A percentile compares a stretch with the other conserved stretches of the same genome.
phyloP scores from a whole-genome alignment of 2,888 invertebrate species.

The Petrophora chlorosata region DNA sequence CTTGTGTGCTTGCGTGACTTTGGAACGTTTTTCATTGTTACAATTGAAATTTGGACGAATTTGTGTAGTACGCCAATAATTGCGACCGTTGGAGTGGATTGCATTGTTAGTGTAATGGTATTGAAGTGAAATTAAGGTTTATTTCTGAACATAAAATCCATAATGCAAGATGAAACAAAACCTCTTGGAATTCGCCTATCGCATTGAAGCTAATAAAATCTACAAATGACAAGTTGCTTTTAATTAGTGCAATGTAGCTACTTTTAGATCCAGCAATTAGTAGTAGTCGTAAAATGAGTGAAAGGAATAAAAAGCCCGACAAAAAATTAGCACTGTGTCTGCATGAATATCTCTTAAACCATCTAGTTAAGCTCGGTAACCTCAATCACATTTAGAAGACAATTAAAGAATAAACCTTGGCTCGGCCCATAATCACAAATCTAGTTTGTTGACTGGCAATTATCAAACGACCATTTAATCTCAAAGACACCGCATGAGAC shows the following conservation, averaged over 20 bases:
- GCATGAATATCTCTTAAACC: neutral
- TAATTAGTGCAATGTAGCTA: no score
- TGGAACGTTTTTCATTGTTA: constrained; percentile 45
- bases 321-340: constrained; percentile 10
- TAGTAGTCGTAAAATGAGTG: neutral
- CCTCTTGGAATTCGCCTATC: no score
- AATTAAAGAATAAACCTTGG: constrained; percentile 50
- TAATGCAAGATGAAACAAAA: no score
- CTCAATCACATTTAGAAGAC: constrained; percentile 47
- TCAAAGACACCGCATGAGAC: constrained; percentile 73
- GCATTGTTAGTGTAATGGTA: constrained; percentile 39
- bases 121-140: no score
- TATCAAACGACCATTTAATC: constrained; percentile 74
- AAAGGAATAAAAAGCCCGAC: constrained; percentile 3
- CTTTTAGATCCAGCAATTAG: no score
- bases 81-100: constrained; percentile 47
- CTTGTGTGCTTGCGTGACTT: constrained; percentile 65
- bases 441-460: constrained; percentile 72
- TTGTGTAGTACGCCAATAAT: constrained; percentile 34
- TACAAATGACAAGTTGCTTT: no score
- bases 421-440: constrained; percentile 67
- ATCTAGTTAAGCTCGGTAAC: constrained; percentile 27
- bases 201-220: no score
- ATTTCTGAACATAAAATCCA: no score
- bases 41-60: constrained; percentile 56